These are phyloP conservation scores for Lepilemur ruficaudatus DNA, from an alignment of 2,797 vertebrate genomes.

Conservation along the genomic window DNA sequence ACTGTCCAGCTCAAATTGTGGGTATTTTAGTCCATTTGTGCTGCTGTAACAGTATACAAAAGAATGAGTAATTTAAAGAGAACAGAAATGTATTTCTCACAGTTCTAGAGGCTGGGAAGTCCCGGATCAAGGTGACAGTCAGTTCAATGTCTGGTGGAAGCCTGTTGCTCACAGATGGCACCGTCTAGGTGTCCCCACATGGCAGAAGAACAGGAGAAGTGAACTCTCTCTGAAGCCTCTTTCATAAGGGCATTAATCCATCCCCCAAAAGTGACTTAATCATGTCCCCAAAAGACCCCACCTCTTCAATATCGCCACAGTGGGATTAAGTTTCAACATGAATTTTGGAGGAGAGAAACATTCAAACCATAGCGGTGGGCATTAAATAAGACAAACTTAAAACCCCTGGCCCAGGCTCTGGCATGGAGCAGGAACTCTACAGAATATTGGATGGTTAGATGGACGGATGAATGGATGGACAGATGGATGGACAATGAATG, in stretches of 20 bases:
- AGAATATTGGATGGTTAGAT: not conserved
- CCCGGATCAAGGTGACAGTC: no score
- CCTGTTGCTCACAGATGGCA: not conserved
- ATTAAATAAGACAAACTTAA: not conserved
- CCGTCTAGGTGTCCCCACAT: not conserved
- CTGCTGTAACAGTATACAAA: not conserved
- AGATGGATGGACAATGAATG: not conserved
- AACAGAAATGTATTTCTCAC: not conserved
- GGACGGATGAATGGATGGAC: not conserved
- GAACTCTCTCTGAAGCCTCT: not conserved
- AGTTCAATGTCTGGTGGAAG: not conserved
- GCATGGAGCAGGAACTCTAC: not conserved
- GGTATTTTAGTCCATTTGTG: not conserved
- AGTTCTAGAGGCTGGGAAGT: not conserved
- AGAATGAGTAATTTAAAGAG: not conserved
- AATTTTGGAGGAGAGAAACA: not conserved
- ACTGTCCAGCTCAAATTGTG: not conserved
- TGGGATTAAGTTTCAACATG: not conserved
- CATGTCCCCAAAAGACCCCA: not conserved
- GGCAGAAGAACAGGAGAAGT: not conserved
- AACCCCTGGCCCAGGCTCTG: not conserved
- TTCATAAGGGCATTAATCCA: not conserved
- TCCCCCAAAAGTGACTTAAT: not conserved
- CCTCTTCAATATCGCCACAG: not conserved
- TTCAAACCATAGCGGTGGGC: not conserved